Conservation (phyloP, 2,888 invertebrate genomes). For the Cerastis rubricosa region DNA sequence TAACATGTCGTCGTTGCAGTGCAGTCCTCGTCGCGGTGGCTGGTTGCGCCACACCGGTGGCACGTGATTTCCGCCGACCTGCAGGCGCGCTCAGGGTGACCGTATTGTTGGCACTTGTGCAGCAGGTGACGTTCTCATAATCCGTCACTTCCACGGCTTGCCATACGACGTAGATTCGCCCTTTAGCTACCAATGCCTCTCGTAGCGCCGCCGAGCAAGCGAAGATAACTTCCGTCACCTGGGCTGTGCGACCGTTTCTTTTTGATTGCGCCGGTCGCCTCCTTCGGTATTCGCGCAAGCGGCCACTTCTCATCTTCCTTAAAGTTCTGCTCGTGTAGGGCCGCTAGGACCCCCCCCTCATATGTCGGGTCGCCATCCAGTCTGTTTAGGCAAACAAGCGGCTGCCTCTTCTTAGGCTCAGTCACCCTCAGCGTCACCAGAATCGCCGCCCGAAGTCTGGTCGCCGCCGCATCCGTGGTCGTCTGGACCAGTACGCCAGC, state of each 20-base stretch:
- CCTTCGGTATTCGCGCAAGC: accelerated
- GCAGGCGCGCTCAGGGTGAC: constrained; percentile 70
- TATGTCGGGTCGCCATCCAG: neutral
- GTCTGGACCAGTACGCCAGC: neutral
- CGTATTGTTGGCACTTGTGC: constrained; percentile 52
- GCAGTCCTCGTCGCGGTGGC: constrained; percentile 43
- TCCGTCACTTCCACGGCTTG: constrained; percentile 36
- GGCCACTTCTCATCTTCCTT: neutral
- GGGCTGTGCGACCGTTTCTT: neutral
- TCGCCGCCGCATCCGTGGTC: neutral
- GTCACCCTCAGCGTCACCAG: neutral
- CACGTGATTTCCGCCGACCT: constrained; percentile 37
- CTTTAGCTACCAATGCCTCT: neutral
- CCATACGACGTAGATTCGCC: constrained; percentile 53
- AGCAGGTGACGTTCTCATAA: constrained; percentile 57
- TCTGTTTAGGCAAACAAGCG: neutral
- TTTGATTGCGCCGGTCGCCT: constrained; percentile 19
- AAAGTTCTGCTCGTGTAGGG: neutral
- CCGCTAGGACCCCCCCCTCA: accelerated
- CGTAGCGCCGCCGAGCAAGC: neutral
- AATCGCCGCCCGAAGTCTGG: accelerated
- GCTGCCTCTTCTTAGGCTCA: neutral
- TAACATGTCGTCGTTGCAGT: neutral
- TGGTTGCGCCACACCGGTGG: constrained; percentile 51
- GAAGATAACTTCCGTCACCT: accelerated